These are phyloP conservation scores for Drusus annulatus DNA, from an alignment of 1,140 invertebrate species.

Conservation along the genomic window DNA sequence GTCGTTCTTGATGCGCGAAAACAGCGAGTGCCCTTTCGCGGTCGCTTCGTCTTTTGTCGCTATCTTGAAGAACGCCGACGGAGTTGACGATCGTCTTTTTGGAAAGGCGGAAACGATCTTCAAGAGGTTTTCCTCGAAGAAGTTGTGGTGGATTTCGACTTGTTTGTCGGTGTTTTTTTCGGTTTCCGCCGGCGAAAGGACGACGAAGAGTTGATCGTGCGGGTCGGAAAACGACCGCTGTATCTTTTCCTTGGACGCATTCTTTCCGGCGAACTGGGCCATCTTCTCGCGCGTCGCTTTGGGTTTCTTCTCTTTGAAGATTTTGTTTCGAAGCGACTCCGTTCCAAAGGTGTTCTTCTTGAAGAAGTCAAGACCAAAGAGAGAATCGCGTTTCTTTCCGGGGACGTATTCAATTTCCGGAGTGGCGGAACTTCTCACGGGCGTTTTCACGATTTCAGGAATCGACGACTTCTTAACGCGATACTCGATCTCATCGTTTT, in stretches of 20 bases:
- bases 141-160: conserved; percentile 25
- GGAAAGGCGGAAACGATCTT: conserved; percentile 61
- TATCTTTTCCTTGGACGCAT: not conserved
- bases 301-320: conserved; percentile 26
- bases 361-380: conserved; percentile 42
- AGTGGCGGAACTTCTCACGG: no score
- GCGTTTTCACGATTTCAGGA: no score
- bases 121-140: conserved; percentile 62
- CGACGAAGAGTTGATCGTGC: conserved; percentile 2
- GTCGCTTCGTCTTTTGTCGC: conserved; percentile 29
- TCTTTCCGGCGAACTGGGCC: not conserved
- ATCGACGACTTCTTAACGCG: not conserved
- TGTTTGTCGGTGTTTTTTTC: not conserved
- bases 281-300: not conserved
- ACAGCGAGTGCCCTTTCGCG: conserved; percentile 10
- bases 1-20: conserved; percentile 31
- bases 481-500: not conserved
- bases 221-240: conserved; percentile 20
- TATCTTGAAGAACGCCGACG: conserved; percentile 58
- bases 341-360: conserved; percentile 47
- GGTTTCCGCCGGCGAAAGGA: not conserved
- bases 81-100: conserved; percentile 65
- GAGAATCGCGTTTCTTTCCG: conserved; percentile 36
- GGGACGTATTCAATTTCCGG: not conserved
- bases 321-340: conserved; percentile 35